phyloP scores from a whole-genome alignment of 2,113 vertebrate species.

The Atrichornis clamosus region DNA sequence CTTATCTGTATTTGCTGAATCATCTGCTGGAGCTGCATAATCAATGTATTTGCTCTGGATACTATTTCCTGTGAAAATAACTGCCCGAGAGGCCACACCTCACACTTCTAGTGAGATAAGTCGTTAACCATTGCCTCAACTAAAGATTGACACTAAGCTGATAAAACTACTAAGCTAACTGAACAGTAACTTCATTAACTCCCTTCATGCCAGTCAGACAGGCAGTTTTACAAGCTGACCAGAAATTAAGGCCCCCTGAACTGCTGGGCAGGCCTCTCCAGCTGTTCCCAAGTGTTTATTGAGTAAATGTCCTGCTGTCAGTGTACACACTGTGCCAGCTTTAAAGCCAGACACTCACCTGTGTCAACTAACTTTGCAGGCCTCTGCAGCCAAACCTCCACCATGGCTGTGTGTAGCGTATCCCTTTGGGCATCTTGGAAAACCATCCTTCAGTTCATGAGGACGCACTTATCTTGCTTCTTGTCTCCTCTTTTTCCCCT shows the following conservation, averaged over 20 bases:
- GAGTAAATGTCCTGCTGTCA: not conserved
- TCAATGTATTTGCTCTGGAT: not conserved
- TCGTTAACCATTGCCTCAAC: constrained; percentile 54
- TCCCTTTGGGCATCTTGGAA: not conserved
- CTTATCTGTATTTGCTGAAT: not conserved
- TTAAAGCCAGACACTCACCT: not conserved
- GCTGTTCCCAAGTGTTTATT: not conserved
- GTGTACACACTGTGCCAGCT: not conserved
- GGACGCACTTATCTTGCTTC: accelerated
- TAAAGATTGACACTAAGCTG: not conserved
- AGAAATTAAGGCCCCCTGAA: not conserved
- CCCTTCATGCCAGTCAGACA: not conserved
- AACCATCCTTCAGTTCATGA: not conserved
- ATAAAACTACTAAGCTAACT: not conserved
- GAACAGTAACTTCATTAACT: constrained; percentile 14
- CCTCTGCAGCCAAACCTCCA: not conserved
- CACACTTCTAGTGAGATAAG: constrained; percentile 59
- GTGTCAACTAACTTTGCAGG: not conserved
- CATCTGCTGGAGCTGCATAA: constrained; percentile 1
- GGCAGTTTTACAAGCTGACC: not conserved
- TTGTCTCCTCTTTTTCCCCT: not conserved
- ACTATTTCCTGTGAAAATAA: constrained; percentile 37
- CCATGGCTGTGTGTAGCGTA: accelerated
- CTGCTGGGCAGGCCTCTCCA: not conserved
- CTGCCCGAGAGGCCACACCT: constrained; percentile 35